These are phyloP conservation scores for Hyles vespertilio DNA, from an alignment of 1,140 invertebrate genomes.

Conservation along the genomic window DNA sequence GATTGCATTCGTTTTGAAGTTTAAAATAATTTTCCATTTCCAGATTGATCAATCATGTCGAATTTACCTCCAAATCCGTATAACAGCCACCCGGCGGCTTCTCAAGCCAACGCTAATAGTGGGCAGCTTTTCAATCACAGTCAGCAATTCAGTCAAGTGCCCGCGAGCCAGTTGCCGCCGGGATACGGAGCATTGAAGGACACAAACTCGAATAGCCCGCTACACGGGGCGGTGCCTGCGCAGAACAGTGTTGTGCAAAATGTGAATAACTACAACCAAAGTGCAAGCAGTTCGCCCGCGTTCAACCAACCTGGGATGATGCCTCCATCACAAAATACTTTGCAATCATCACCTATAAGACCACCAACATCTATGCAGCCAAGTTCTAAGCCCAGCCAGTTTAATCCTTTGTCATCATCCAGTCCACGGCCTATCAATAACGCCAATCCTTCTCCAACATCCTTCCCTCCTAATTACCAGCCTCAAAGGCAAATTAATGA, in stretches of 20 bases:
- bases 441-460: constrained; percentile 30
- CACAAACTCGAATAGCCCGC: constrained; percentile 57
- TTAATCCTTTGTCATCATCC: constrained; percentile 31
- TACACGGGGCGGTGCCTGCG: constrained; percentile 29
- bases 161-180: constrained; percentile 41
- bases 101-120: constrained; percentile 38
- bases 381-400: constrained; percentile 24
- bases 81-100: constrained; percentile 41
- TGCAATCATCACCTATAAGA: constrained; percentile 50
- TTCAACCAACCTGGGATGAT: constrained; percentile 58
- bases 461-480: constrained; percentile 41
- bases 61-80: constrained; percentile 61
- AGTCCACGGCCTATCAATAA: constrained; percentile 32
- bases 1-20: constrained; percentile 2
- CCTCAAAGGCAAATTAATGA: constrained; percentile 65
- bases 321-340: constrained; percentile 20
- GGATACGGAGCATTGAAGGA: constrained; percentile 47
- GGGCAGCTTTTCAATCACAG: constrained; percentile 33
- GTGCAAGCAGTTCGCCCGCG: constrained; percentile 62
- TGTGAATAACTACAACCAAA: constrained; percentile 53
- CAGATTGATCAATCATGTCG: constrained; percentile 68
- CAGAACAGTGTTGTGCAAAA: constrained; percentile 32
- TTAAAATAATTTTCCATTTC: constrained; percentile 33
- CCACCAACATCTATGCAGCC: constrained; percentile 30
- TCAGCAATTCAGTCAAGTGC: constrained; percentile 44